Conservation (phyloP, 1,140 invertebrate species). For the Steinernema feltiae region DNA sequence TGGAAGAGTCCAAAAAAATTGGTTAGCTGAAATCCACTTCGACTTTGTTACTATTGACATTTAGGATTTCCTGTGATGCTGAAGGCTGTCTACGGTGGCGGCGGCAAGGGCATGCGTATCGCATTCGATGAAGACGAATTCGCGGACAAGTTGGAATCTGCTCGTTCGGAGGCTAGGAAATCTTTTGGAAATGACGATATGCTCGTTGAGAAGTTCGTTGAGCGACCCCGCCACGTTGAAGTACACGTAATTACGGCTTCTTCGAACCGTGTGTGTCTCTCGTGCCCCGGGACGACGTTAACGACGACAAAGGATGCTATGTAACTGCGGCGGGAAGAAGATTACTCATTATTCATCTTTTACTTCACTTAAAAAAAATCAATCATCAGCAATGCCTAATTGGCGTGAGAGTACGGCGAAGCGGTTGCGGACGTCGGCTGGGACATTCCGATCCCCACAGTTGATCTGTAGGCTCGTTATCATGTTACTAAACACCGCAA, state of each 20-base stretch:
- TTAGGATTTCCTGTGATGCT: constrained; percentile 86
- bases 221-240: constrained; percentile 81
- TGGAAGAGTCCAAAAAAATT: constrained; percentile 27
- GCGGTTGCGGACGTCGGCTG: too few species aligned
- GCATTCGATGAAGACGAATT: constrained; percentile 75
- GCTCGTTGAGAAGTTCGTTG: constrained; percentile 81
- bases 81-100: constrained; percentile 90
- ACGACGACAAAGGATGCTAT: too few species aligned
- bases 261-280: too few species aligned
- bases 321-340: too few species aligned
- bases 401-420: too few species aligned
- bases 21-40: constrained; percentile 11
- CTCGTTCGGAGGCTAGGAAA: constrained; percentile 82
- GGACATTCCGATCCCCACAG: too few species aligned
- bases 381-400: too few species aligned
- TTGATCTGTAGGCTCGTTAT: too few species aligned
- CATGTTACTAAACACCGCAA: too few species aligned
- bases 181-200: constrained; percentile 86
- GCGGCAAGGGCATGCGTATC: constrained; percentile 91
- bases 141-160: constrained; percentile 79
- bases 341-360: too few species aligned
- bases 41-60: constrained; percentile 64
- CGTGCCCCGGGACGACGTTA: too few species aligned
- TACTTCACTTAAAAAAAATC: too few species aligned
- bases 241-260: constrained; percentile 67